Percentiles rank a stretch among this genome's conserved stretches.
phyloP scores from a whole-genome alignment of 1,140 invertebrate genomes.

The Pseudomyrmex dendroicus region DNA sequence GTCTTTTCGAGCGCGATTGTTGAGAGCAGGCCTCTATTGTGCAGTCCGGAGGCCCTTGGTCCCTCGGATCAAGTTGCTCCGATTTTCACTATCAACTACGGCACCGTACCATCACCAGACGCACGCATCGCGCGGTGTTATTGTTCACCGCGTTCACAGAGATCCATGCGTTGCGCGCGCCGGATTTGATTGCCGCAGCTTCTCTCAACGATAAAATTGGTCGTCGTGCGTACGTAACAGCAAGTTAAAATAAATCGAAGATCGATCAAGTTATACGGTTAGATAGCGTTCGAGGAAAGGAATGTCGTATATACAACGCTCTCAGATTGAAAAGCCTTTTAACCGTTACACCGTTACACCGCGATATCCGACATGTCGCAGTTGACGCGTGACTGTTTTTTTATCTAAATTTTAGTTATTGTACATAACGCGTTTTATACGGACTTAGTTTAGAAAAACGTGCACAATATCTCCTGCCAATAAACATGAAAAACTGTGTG shows the following conservation, averaged over 20 bases:
- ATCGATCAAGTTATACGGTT: background rate
- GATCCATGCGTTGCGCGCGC: background rate
- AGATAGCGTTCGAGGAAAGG: constrained; percentile 4
- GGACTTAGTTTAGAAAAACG: background rate
- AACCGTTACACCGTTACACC: constrained; percentile 52
- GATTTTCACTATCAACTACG: constrained; percentile 67
- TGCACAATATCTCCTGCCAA: constrained; percentile 5
- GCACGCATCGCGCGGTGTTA: constrained; percentile 5
- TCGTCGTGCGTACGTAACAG: background rate
- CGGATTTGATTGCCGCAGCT: constrained; percentile 6
- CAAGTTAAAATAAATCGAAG: constrained; percentile 29
- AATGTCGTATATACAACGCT: constrained; percentile 32
- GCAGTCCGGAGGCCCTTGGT: constrained; percentile 33
- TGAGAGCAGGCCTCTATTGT: constrained; percentile 69
- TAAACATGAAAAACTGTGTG: background rate
- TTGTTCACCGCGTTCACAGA: constrained; percentile 14
- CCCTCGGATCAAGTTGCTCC: constrained; percentile 73
- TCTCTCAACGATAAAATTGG: background rate
- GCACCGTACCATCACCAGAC: constrained; percentile 31
- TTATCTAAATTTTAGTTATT: background rate
- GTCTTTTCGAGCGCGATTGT: constrained; percentile 74
- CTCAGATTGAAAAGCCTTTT: constrained; percentile 55
- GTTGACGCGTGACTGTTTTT: constrained; percentile 25
- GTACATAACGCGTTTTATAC: constrained; percentile 4
- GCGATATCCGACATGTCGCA: background rate